phyloP scores from a whole-genome alignment of 2,888 invertebrate species.

The Syritta pipiens region DNA sequence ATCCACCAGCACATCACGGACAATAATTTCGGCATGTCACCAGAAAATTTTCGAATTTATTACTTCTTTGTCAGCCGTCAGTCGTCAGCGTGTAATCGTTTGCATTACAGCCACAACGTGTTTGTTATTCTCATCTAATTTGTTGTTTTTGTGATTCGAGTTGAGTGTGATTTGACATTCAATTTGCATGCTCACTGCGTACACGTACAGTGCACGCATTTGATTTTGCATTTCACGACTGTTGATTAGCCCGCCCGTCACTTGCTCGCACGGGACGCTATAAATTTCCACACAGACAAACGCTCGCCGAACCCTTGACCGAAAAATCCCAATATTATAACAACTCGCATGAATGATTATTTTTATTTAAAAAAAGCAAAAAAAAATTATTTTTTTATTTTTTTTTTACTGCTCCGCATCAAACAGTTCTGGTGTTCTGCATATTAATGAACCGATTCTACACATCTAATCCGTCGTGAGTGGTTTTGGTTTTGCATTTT shows the following conservation, averaged over 20 bases:
- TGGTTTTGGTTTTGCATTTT: too few species aligned
- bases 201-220: slow-evolving; percentile 31
- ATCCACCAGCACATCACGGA: too few species aligned
- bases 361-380: neutral
- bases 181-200: slow-evolving; percentile 16
- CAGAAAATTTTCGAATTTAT: too few species aligned
- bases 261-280: slow-evolving; percentile 23
- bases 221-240: slow-evolving; percentile 52
- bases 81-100: too few species aligned
- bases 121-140: neutral
- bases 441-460: slow-evolving; percentile 15
- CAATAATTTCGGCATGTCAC: too few species aligned
- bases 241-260: slow-evolving; percentile 15
- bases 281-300: slow-evolving; percentile 40
- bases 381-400: neutral
- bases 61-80: too few species aligned
- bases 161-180: slow-evolving; percentile 25
- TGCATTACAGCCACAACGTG: too few species aligned
- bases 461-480: neutral
- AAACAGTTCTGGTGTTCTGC: slow-evolving; percentile 18
- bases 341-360: slow-evolving; percentile 31
- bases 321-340: slow-evolving; percentile 43
- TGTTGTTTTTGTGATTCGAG: neutral
- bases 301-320: slow-evolving; percentile 43
- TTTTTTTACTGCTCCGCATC: slow-evolving; percentile 18